Evolutionary conservation across 2,888 invertebrate species (phyloP), one percentile per base, ranked within the genome.

Genomic region (Tetropium fuscum): DNA sequence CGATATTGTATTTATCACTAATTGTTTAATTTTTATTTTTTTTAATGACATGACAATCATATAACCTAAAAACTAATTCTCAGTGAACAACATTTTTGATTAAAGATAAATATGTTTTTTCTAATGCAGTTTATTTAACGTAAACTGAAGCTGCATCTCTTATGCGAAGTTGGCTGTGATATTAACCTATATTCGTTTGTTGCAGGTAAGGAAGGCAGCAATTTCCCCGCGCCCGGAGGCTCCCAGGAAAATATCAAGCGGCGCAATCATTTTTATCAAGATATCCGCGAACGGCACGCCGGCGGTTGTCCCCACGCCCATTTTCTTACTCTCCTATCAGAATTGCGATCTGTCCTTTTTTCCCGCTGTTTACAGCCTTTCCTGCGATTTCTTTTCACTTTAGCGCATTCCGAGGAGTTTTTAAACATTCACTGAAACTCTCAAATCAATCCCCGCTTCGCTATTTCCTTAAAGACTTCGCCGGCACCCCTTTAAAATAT

Each of bases 401-500:
- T 53, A 55, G 44, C 54, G 54, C 54, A 53, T 49, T 57, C 53
- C 56, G 36, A 32, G 38, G 51, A 56, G 41, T 55, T 53, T 58
- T 47, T 22, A 53, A 34, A 45, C 48, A 49, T 54, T 53, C 40
- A 32, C 27, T 45, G 30, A 40, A 56, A 58, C 41, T 56, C 53
- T 40, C 58, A 49, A 59, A 59, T 63, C 62, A 63, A 63, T 63
- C 58, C 48, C 27, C 13, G 48, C 40, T 36, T 32, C 19, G 27
- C 54, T 25, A 38, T 32, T 30, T 48, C 25, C 53, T 38, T 49
- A 58, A 58, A 44, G 58, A 58, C 54, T 53, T 44, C 43, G 49
- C 34, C 38, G 25, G n/a, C 45, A 30, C 49, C 51, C 58, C 58
- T 59, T 34, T 58, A 54, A 67, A 59, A 63, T 67, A 67, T 64